phyloP scores from a whole-genome alignment of 2,113 vertebrate species.

The Archocentrus centrarchus region DNA sequence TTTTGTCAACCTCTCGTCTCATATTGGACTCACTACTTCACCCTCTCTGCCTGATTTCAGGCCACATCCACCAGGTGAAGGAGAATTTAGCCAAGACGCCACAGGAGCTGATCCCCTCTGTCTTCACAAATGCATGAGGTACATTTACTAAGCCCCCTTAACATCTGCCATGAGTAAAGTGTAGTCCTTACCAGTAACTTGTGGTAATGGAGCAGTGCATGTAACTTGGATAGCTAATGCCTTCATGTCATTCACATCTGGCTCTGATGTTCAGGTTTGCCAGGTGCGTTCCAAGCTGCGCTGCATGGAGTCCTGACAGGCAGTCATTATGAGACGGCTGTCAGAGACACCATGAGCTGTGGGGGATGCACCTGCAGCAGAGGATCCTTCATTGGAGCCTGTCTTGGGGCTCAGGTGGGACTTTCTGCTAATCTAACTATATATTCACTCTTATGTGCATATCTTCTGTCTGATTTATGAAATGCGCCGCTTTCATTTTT shows the following conservation, averaged over 20 bases:
- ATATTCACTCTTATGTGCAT: neutral
- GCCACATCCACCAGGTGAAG: constrained; percentile 78
- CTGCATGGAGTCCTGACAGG: constrained; percentile 81
- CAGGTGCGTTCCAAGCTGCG: constrained; percentile 82
- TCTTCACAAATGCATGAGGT: constrained; percentile 82
- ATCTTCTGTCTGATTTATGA: neutral
- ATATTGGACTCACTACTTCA: neutral
- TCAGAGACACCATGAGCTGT: constrained; percentile 80
- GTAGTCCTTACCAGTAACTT: neutral
- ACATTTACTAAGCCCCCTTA: neutral
- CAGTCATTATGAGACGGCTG: constrained; percentile 67
- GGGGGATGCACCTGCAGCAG: constrained; percentile 82
- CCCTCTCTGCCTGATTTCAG: constrained; percentile 48
- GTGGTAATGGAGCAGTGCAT: neutral
- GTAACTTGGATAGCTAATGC: neutral
- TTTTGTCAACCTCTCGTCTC: neutral
- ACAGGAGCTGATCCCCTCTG: constrained; percentile 71
- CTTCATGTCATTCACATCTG: neutral
- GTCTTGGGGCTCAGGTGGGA: constrained; percentile 80
- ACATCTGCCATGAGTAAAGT: neutral
- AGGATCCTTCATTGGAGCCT: constrained; percentile 81
- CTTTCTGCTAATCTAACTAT: neutral
- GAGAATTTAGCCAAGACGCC: constrained; percentile 70
- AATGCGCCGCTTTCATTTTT: constrained; percentile 12
- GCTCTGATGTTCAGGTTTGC: constrained; percentile 72